Evolutionary conservation across 2,113 vertebrate species (phyloP).

Genomic region (Erythrolamprus reginae): DNA sequence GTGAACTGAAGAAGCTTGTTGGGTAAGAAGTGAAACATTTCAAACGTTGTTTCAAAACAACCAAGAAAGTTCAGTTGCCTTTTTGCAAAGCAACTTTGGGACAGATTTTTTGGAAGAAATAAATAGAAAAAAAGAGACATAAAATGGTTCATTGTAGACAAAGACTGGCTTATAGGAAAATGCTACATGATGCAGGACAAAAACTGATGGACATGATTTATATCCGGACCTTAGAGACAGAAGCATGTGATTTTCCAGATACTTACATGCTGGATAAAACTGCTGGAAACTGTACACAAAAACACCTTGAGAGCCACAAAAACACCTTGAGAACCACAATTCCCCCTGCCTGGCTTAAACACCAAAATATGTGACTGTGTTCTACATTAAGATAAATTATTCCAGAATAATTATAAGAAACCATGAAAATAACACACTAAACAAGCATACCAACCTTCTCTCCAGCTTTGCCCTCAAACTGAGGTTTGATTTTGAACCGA

Average conservation of each 20-base stretch:
- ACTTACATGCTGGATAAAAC: neutral
- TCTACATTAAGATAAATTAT: neutral
- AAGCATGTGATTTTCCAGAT: neutral
- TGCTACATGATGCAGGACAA: neutral
- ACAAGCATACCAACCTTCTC: constrained; percentile 78
- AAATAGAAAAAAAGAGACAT: neutral
- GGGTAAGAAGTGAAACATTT: neutral
- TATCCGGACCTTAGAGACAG: neutral
- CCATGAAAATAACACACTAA: neutral
- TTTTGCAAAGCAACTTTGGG: neutral
- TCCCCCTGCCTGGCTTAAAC: neutral
- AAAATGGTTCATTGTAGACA: neutral
- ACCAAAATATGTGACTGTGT: neutral
- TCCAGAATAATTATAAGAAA: neutral
- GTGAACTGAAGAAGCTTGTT: neutral
- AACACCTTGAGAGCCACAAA: neutral
- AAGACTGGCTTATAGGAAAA: neutral
- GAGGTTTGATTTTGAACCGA: constrained; percentile 84
- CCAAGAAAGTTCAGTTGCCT: neutral
- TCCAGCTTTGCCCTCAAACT: constrained; percentile 92
- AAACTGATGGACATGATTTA: neutral
- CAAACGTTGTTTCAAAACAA: no score
- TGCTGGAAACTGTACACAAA: neutral
- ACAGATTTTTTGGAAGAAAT: neutral
- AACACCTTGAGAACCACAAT: neutral